Evolutionary conservation across 1,140 invertebrate species (phyloP).

Genomic region (Tenebrio molitor): DNA sequence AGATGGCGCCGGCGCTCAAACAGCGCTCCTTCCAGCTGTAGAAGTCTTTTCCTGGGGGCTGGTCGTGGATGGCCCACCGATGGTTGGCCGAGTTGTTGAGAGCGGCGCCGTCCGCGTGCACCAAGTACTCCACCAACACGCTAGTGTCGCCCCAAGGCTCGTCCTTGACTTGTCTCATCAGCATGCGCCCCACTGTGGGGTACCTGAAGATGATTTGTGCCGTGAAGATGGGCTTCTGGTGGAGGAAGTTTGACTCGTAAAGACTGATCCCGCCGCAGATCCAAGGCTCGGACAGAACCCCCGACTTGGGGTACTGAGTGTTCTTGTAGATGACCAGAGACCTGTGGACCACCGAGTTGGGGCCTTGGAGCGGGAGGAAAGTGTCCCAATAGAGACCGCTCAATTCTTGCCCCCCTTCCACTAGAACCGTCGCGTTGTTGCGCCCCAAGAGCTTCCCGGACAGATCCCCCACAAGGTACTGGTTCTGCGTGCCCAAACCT

Average conservation of each 20-base stretch:
- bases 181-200: conserved; percentile 88
- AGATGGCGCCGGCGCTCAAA: conserved; percentile 82
- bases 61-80: conserved; percentile 77
- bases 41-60: conserved; percentile 83
- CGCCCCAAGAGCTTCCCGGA: conserved; percentile 87
- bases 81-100: conserved; percentile 85
- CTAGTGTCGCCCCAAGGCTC: conserved; percentile 87
- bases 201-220: conserved; percentile 84
- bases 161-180: conserved; percentile 84
- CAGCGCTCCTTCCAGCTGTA: conserved; percentile 92
- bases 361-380: conserved; percentile 88
- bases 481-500: conserved; percentile 86
- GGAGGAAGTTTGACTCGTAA: conserved; percentile 76
- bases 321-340: conserved; percentile 86
- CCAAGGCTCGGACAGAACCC: conserved; percentile 72
- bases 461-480: conserved; percentile 90
- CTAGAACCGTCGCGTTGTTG: conserved; percentile 77
- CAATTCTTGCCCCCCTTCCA: conserved; percentile 78
- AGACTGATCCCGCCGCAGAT: conserved; percentile 77
- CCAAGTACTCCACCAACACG: conserved; percentile 81
- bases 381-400: conserved; percentile 85
- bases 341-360: conserved; percentile 83
- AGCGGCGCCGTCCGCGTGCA: conserved; percentile 88
- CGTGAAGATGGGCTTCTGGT: conserved; percentile 80
- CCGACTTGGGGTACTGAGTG: conserved; percentile 57